Base-by-base conservation (phyloP, 1,140 invertebrate species). In the Euglossa dilemma region DNA sequence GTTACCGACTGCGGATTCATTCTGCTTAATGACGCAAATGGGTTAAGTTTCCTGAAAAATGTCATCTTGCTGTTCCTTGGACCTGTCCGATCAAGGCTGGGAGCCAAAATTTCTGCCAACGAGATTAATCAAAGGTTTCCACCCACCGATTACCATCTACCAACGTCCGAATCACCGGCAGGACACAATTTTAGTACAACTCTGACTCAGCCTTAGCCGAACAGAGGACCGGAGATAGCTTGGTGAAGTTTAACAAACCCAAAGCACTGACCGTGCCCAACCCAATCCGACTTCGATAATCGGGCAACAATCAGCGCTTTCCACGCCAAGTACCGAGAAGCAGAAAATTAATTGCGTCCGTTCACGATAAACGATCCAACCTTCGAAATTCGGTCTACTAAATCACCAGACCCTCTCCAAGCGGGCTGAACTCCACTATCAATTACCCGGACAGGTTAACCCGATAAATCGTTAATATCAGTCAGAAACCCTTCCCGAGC, bases 401-500 rank as follows among this genome's bases (percentile, higher is more conserved):
- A 69, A 69, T 47, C 66, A 50, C 0, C 45, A 12, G 43, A 66
- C 14, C 36, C 52, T 56, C n/a, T n/a, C 20, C 14, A 14, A 2
- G 5, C 23, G n/a, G 25, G 20, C 36, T 73, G 11, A 25, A 43
- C 16, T 57, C 14, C 6, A 1, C n/a, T 59, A 73, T 73, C 71
- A 57, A 73, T 73, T 73, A 73, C 12, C 20, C 50, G 8, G 47
- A 14, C 25, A 28, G 56, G 6, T 14, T 43, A 43, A 36, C 23
- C n/a, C 75, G 50, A 67, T 56, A 56, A 77, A 54, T 66, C 59
- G 74, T 52, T 54, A 64, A 43, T 76, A 43, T 66, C 28, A 36
- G 52, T n/a, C 18, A 11, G 57, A 23, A 75, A 75, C 14, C 36
- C 54, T 59, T 63, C 28, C 56, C n/a, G 50, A 9, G n/a, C 47